Conservation (phyloP, 2,113 vertebrate species). For the Microtus oregoni region DNA sequence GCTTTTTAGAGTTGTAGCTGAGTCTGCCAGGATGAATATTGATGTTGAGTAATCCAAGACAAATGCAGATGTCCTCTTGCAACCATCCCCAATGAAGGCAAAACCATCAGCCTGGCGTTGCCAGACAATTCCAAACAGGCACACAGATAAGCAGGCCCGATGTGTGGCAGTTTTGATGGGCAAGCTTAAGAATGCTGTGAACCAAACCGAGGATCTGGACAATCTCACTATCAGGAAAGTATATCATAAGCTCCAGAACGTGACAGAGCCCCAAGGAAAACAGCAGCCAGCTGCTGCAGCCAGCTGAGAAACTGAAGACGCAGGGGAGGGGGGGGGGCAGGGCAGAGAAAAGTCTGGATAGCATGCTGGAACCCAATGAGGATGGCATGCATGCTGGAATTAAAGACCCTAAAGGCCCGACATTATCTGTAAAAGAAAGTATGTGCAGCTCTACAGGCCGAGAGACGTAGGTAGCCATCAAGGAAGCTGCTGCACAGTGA, state of each 20-base stretch:
- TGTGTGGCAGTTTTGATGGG: constrained; percentile 62
- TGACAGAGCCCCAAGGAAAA: constrained; percentile 74
- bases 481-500: not conserved
- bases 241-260: constrained; percentile 70
- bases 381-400: constrained; percentile 32
- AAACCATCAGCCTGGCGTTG: constrained; percentile 23
- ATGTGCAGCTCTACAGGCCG: constrained; percentile 3
- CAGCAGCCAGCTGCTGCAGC: constrained; percentile 40
- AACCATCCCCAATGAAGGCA: constrained; percentile 45
- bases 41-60: constrained; percentile 52
- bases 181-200: constrained; percentile 71
- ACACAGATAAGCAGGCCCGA: constrained; percentile 58
- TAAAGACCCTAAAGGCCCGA: constrained; percentile 44
- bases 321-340: not conserved
- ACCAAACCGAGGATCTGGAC: constrained; percentile 74
- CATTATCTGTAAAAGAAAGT: constrained; percentile 59
- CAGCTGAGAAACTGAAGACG: constrained; percentile 32
- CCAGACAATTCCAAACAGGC: constrained; percentile 62
- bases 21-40: not conserved
- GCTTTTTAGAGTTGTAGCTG: not conserved
- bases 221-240: constrained; percentile 73
- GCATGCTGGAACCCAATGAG: not conserved
- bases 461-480: not conserved
- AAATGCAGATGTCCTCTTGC: constrained; percentile 56
- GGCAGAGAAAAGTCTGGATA: constrained; percentile 10